Percentiles rank a stretch among this genome's conserved stretches.
Conservation (phyloP, 1,140 invertebrate species). For the Drusus annulatus region DNA sequence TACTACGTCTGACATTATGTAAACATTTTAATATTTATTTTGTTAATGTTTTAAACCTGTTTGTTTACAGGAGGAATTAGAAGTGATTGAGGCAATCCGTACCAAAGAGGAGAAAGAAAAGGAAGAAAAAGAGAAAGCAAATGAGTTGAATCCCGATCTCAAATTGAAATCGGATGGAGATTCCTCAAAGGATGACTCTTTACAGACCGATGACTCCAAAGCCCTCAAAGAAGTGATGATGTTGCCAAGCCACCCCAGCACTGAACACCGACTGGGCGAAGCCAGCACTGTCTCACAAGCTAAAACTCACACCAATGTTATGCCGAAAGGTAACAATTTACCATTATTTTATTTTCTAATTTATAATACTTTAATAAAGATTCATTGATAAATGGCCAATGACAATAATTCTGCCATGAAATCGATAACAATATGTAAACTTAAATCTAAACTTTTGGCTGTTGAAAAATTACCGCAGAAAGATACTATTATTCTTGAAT, state of each 20-base stretch:
- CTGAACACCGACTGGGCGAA: conserved; percentile 8
- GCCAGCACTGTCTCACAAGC: background rate
- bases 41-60: background rate
- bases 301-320: conserved; percentile 12
- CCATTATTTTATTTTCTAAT: background rate
- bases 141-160: conserved; percentile 56
- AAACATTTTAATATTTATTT: no score
- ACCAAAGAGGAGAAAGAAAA: conserved; percentile 64
- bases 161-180: conserved; percentile 39
- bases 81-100: conserved; percentile 76
- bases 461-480: no score
- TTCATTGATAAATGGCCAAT: no score
- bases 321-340: background rate
- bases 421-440: no score
- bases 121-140: conserved; percentile 64
- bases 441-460: no score
- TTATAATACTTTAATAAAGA: background rate
- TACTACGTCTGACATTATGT: no score
- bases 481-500: no score
- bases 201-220: conserved; percentile 49
- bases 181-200: conserved; percentile 12
- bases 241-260: conserved; percentile 30
- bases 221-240: conserved; percentile 49
- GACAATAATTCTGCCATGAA: no score
- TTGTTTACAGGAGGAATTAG: conserved; percentile 74